Conservation (phyloP, 2,888 invertebrate species). For the Trichopria drosophilae region DNA sequence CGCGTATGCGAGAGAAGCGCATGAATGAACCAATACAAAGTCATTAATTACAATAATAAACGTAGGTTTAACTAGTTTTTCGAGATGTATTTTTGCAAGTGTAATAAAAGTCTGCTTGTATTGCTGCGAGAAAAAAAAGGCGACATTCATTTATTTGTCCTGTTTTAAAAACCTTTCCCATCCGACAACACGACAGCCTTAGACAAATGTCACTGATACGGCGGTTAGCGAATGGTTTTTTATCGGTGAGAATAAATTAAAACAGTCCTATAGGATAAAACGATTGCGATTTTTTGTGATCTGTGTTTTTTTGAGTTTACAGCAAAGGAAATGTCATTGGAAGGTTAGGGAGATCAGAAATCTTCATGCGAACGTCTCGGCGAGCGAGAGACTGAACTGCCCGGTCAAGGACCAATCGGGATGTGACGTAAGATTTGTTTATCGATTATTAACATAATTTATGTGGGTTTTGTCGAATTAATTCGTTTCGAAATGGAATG, state of each 20-base stretch:
- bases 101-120: conserved; percentile 53
- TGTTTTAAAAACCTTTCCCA: not conserved
- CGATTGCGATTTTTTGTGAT: no score
- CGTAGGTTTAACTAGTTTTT: conserved; percentile 27
- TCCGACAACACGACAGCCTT: no score
- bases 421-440: no score
- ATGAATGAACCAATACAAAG: no score
- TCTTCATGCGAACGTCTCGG: conserved; percentile 46
- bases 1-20: no score
- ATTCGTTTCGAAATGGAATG: no score
- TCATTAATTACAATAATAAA: conserved; percentile 23
- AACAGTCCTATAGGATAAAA: no score
- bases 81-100: conserved; percentile 52
- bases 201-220: no score
- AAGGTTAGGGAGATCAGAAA: conserved; percentile 40
- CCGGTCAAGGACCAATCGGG: no score
- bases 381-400: conserved; percentile 44
- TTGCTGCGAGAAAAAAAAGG: conserved; percentile 22
- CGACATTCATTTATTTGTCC: not conserved
- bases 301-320: not conserved
- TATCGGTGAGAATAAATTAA: no score
- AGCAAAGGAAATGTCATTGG: not conserved
- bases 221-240: conserved; percentile 2
- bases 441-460: no score
- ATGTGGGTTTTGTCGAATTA: no score